phyloP scores from a whole-genome alignment of 2,888 invertebrate genomes.

The Agriopis aurantiaria region DNA sequence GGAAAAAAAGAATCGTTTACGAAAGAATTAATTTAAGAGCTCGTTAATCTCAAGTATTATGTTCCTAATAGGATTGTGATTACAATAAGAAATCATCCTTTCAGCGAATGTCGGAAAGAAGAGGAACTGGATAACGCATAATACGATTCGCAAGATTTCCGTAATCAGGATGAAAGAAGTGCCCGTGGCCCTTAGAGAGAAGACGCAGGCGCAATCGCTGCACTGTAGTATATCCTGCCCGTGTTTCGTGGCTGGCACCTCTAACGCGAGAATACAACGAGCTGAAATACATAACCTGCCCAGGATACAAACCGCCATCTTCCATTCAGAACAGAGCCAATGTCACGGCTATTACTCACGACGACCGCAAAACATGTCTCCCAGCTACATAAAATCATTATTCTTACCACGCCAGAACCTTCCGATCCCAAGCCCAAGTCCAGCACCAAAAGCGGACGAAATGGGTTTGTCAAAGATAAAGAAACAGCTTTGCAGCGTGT shows the following conservation, averaged over 20 bases:
- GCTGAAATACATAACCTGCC: conserved; percentile 22
- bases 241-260: conserved; percentile 35
- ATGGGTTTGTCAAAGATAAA: not conserved
- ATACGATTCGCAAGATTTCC: conserved; percentile 49
- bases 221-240: conserved; percentile 59
- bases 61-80: conserved; percentile 39
- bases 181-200: conserved; percentile 33
- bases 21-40: not conserved
- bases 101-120: conserved; percentile 65
- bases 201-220: conserved; percentile 25
- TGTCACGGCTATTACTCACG: not conserved
- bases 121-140: conserved; percentile 57
- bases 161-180: conserved; percentile 46
- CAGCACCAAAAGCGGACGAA: not conserved
- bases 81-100: conserved; percentile 67
- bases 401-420: not conserved
- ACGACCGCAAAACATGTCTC: not conserved
- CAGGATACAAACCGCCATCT: conserved; percentile 46
- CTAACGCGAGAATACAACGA: conserved; percentile 25
- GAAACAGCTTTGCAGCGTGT: conserved; percentile 38
- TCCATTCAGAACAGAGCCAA: conserved; percentile 29
- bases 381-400: not conserved
- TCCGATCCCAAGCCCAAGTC: not conserved
- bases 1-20: not conserved
- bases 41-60: not conserved